phyloP scores from a whole-genome alignment of 2,113 vertebrate species.

The Rostratula benghalensis region DNA sequence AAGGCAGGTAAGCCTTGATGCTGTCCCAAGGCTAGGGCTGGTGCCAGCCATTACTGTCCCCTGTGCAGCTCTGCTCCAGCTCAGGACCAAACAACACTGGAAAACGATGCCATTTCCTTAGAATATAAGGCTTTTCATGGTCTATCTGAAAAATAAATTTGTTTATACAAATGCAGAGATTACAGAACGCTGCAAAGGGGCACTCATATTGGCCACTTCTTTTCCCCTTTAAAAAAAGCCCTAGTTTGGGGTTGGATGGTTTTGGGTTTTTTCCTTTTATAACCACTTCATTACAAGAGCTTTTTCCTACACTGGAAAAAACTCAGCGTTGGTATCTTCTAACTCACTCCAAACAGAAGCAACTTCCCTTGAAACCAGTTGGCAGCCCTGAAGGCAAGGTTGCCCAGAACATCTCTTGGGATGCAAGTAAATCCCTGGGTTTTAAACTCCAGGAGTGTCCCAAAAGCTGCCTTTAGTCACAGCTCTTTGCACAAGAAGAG shows the following conservation, averaged over 20 bases:
- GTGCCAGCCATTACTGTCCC: rapidly evolving
- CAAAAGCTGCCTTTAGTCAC: not conserved
- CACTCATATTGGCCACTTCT: not conserved
- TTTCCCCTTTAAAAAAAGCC: not conserved
- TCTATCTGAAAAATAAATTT: not conserved
- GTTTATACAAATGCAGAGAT: not conserved
- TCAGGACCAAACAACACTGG: rapidly evolving
- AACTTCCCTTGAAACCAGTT: rapidly evolving
- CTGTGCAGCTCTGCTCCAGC: not conserved
- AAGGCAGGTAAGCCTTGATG: too few relatives aligned
- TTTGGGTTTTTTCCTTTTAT: not conserved
- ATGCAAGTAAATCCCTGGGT: not conserved
- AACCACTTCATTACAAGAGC: not conserved
- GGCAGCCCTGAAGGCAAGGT: not conserved
- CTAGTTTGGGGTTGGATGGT: too few relatives aligned
- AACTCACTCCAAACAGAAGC: not conserved
- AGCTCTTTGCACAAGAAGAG: not conserved
- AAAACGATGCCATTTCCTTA: not conserved
- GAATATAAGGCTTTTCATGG: not conserved
- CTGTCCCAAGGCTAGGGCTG: rapidly evolving
- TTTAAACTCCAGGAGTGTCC: not conserved
- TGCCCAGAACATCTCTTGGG: rapidly evolving
- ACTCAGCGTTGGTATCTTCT: not conserved
- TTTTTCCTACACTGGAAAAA: not conserved
- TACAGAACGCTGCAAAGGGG: not conserved